Conservation (phyloP, 2,113 vertebrate genomes). For the Gymnobelideus leadbeateri region DNA sequence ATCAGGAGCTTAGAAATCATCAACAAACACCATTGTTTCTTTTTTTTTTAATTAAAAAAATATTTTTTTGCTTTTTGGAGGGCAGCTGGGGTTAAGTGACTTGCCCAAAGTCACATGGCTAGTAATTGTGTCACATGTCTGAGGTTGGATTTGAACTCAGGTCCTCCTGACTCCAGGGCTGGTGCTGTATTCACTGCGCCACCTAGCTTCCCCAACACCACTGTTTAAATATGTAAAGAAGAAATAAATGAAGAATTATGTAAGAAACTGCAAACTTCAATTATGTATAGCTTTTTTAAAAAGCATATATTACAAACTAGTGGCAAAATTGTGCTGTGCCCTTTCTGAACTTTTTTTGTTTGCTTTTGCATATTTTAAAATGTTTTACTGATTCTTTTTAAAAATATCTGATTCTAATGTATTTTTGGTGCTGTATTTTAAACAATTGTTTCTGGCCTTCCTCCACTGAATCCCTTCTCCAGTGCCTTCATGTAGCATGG, state of each 20-base stretch:
- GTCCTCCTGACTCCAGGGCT: too few relatives aligned
- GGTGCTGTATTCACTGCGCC: too few relatives aligned
- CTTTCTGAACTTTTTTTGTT: neutral
- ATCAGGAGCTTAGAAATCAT: neutral
- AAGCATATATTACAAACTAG: neutral
- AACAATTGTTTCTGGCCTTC: neutral
- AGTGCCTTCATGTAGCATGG: neutral
- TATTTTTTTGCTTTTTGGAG: too few relatives aligned
- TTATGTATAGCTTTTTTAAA: neutral
- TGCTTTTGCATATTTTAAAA: neutral
- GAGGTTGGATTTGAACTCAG: too few relatives aligned
- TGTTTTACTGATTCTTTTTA: neutral
- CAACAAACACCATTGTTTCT: neutral
- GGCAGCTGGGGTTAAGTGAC: too few relatives aligned
- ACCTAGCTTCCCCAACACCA: too few relatives aligned
- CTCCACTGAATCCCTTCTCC: neutral
- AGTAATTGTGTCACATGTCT: too few relatives aligned
- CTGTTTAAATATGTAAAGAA: neutral
- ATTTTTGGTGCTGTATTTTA: neutral
- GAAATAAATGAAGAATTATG: neutral
- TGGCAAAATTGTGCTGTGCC: neutral
- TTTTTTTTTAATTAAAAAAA: too few relatives aligned
- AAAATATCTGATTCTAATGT: neutral
- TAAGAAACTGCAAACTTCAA: neutral
- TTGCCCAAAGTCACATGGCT: too few relatives aligned